phyloP scores from a whole-genome alignment of 2,113 vertebrate genomes.

The Zosterops lateralis region DNA sequence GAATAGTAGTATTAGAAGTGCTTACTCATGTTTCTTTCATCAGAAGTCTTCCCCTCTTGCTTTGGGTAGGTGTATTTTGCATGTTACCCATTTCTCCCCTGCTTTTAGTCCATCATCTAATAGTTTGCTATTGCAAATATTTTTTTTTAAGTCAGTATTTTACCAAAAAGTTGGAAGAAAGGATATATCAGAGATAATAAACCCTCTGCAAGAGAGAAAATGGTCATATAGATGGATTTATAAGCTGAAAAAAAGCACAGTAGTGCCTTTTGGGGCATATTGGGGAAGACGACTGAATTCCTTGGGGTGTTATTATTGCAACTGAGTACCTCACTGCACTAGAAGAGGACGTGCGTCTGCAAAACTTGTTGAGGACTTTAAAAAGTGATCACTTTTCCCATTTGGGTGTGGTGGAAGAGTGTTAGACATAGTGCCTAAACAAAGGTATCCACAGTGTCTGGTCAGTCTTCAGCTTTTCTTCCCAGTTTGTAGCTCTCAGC shows the following conservation, averaged over 20 bases:
- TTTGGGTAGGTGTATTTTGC: background rate
- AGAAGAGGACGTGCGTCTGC: background rate
- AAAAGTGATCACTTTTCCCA: rapidly evolving
- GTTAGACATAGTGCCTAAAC: background rate
- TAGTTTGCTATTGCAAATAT: background rate
- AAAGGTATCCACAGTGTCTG: background rate
- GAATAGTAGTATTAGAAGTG: background rate
- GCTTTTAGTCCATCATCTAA: background rate
- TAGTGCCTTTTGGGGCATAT: background rate
- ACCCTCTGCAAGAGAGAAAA: background rate
- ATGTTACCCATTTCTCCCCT: background rate
- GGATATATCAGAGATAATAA: background rate
- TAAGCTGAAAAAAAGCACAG: background rate
- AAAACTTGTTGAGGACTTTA: background rate
- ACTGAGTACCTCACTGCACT: background rate
- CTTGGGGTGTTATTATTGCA: background rate
- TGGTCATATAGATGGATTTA: background rate
- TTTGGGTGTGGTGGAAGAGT: background rate
- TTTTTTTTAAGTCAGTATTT: background rate
- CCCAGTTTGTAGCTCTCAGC: background rate
- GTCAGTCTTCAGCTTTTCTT: background rate
- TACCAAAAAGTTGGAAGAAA: background rate
- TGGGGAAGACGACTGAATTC: background rate
- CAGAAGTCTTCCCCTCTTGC: background rate
- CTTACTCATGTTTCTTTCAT: background rate